Conservation (phyloP, 2,797 vertebrate genomes). For the Amphiprion clarkii region DNA sequence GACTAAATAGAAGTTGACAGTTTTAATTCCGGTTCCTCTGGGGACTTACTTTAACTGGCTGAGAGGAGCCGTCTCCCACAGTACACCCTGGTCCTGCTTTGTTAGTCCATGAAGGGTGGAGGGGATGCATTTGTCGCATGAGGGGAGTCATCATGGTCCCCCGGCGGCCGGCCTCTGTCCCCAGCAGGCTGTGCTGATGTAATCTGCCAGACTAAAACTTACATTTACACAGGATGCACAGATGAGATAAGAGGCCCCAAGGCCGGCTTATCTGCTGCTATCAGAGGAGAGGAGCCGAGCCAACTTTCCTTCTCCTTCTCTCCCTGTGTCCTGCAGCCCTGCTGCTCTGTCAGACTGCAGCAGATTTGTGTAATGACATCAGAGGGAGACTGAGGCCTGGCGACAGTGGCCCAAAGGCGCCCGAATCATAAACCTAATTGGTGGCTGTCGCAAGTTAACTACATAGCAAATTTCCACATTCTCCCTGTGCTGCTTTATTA, state of each 20-base stretch:
- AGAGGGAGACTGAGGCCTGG: slow-evolving; percentile 77
- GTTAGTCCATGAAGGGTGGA: slow-evolving; percentile 68
- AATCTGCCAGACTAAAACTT: slow-evolving; percentile 85
- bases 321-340: slow-evolving; percentile 71
- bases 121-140: slow-evolving; percentile 79
- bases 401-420: slow-evolving; percentile 78
- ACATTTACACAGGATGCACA: slow-evolving; percentile 83
- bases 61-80: slow-evolving; percentile 64
- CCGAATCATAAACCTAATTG: slow-evolving; percentile 70
- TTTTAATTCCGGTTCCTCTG: slow-evolving; percentile 75
- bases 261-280: slow-evolving; percentile 85
- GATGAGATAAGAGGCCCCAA: slow-evolving; percentile 83
- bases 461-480: slow-evolving; percentile 76
- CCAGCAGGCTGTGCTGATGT: slow-evolving; percentile 83
- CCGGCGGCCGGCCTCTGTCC: slow-evolving; percentile 75
- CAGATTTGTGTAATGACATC: slow-evolving; percentile 74
- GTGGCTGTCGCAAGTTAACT: slow-evolving; percentile 78
- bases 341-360: slow-evolving; percentile 74
- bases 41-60: slow-evolving; percentile 72
- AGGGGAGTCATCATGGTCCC: slow-evolving; percentile 75
- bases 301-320: slow-evolving; percentile 67
- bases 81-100: slow-evolving; percentile 61
- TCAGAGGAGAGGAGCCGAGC: slow-evolving; percentile 78
- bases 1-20: slow-evolving; percentile 75
- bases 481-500: slow-evolving; percentile 65